Evolutionary conservation across 2,797 vertebrate species (phyloP).

Genomic region (Pogonophryne albipinna): DNA sequence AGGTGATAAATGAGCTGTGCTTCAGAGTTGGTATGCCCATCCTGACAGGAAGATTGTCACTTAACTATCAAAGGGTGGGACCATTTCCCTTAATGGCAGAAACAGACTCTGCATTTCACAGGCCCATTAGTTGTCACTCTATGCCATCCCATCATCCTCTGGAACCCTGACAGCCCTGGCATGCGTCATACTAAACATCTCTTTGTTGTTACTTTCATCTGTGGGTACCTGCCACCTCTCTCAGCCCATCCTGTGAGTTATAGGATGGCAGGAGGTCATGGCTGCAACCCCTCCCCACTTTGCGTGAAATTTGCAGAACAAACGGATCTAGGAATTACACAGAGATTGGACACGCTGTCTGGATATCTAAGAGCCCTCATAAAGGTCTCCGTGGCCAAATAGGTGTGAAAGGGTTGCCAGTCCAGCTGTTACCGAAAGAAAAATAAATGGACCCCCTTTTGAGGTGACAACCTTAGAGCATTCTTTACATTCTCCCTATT

Average conservation of each 20-base stretch:
- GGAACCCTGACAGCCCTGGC: conserved; percentile 71
- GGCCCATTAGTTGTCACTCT: conserved; percentile 81
- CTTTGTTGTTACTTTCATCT: conserved; percentile 93
- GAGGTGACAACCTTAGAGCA: conserved; percentile 51
- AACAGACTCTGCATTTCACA: conserved; percentile 88
- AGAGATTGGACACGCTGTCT: conserved; percentile 79
- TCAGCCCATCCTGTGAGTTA: conserved; percentile 89
- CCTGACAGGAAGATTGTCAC: conserved; percentile 55
- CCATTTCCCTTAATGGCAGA: conserved; percentile 86
- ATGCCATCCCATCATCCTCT: conserved; percentile 87
- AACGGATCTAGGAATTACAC: conserved; percentile 85
- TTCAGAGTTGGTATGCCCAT: conserved; percentile 58
- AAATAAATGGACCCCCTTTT: conserved; percentile 45
- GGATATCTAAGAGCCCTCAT: conserved; percentile 69
- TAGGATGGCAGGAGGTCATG: conserved; percentile 83
- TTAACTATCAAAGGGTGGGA: conserved; percentile 57
- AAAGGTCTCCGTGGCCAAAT: conserved; percentile 63
- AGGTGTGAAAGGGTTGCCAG: conserved; percentile 76
- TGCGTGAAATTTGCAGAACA: conserved; percentile 92
- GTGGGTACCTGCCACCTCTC: conserved; percentile 83
- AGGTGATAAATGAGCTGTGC: conserved; percentile 76
- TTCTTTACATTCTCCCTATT: conserved; percentile 48
- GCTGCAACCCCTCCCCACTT: conserved; percentile 83
- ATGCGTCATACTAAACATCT: conserved; percentile 82
- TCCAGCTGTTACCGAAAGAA: conserved; percentile 75